A percentile compares a stretch with the other conserved stretches of the same genome.
Conservation (phyloP, 2,113 vertebrate genomes). For the Naja naja region DNA sequence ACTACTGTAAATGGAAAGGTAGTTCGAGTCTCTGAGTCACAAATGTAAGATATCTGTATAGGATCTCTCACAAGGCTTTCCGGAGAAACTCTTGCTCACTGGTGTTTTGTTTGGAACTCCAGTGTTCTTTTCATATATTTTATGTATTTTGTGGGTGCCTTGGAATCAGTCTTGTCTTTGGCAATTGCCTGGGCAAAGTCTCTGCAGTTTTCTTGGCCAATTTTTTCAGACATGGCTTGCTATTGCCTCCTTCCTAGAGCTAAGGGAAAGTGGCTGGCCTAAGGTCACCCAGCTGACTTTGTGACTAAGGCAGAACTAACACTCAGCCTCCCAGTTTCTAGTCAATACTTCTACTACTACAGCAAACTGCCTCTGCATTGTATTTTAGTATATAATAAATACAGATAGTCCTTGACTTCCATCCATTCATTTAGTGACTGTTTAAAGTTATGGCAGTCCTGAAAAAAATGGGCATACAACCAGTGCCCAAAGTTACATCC, state of each 20-base stretch:
- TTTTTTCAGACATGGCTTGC: not conserved
- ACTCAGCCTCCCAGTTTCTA: not conserved
- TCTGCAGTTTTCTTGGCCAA: not conserved
- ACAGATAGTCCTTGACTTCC: not conserved
- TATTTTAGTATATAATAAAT: not conserved
- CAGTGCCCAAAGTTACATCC: not conserved
- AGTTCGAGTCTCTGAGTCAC: not conserved
- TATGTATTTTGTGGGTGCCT: not conserved
- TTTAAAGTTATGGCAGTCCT: not conserved
- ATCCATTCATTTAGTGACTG: not conserved
- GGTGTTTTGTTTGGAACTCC: not conserved
- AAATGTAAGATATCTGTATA: not conserved
- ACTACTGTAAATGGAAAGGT: not conserved
- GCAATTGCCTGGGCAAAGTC: not conserved
- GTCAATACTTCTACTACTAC: not conserved
- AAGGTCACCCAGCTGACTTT: not conserved
- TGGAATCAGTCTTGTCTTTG: not conserved
- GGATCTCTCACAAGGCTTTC: not conserved
- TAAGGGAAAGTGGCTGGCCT: not conserved
- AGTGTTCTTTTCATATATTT: not conserved
- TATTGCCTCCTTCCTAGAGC: not conserved
- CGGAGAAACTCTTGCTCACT: not conserved
- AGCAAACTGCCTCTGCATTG: not conserved
- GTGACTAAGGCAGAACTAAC: not conserved
- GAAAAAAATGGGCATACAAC: not conserved